Conservation (phyloP, 2,888 invertebrate species). For the Diaprepes abbreviatus region DNA sequence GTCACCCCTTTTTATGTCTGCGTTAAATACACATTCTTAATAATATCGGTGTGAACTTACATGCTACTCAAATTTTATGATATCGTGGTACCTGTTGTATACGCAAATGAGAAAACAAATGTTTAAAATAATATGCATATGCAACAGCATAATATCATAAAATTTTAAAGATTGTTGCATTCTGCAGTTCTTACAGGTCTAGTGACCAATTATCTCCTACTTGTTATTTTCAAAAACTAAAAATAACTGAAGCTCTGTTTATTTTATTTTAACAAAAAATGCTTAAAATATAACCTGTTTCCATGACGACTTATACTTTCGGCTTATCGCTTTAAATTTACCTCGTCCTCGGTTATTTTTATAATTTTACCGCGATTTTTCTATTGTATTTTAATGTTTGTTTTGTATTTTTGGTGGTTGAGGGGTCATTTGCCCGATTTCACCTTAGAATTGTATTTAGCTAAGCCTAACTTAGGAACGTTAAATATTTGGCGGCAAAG, state of each 20-base stretch:
- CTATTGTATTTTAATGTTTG: too few species aligned
- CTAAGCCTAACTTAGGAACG: too few species aligned
- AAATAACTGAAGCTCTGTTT: not conserved
- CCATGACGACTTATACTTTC: not conserved
- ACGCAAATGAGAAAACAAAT: not conserved
- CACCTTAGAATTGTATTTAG: too few species aligned
- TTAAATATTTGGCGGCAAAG: too few species aligned
- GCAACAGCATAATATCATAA: not conserved
- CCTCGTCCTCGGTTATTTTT: slow-evolving; percentile 5
- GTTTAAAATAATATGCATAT: not conserved
- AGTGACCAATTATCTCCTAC: not conserved
- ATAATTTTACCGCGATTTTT: too few species aligned
- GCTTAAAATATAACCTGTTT: not conserved
- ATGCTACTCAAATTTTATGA: not conserved
- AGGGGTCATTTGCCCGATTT: too few species aligned
- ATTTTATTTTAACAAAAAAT: not conserved
- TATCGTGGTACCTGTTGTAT: not conserved
- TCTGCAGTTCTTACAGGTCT: not conserved
- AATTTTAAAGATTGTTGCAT: not conserved
- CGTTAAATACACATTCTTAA: slow-evolving; percentile 11
- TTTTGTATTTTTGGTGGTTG: too few species aligned
- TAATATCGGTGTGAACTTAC: slow-evolving; percentile 13
- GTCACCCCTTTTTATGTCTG: slow-evolving; percentile 35
- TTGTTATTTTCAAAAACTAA: not conserved
- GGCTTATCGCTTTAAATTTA: not conserved